Evolutionary conservation across 2,797 vertebrate species (phyloP), one percentile per base, ranked within the genome.

Genomic region (Alectoris magna): DNA sequence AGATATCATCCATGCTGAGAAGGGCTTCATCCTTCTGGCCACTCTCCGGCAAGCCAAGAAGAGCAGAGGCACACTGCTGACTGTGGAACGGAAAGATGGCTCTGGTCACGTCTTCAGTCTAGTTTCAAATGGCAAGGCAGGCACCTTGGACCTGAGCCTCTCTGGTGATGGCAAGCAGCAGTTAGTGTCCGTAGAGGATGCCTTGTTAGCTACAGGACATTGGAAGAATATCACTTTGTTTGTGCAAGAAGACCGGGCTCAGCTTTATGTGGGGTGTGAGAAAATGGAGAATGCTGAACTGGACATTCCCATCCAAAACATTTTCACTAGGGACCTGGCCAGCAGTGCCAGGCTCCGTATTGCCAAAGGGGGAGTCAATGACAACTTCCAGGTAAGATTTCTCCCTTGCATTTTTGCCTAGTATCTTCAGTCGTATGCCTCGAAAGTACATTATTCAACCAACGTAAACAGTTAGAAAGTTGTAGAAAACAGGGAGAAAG

Each of bases 141-240:
- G 99, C 96, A 99, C 98, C 29, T 96, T 99, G 97, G 99, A 99
- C 93, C 93, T 99, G 96, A 98, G 98, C 91, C 98, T 99, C 94
- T 97, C 98, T 26, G 98, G 97, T 69, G 95, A 95, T 41, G 97
- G 97, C 90, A 98, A 98, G 87, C 98, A 98, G 86, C 98, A 99
- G 1, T 84, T 99, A 64, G 98, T 99, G 83, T 99, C 99, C 5
- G 98, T 99, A 44, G 99, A 99, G 51, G 99, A 99, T 27, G 98
- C 98, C 5, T 96, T 98, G 49, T 96, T 99, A 95, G 99, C 99
- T 66, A 98, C 97, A 0, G 98, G 98, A 48, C 98, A 98, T 31
- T 99, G 99, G 99, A 99, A 98, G 98, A 99, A 99, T 94, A 98
- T 99, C 97, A 99, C 98, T 12, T 98, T 99, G 90, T 99, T 99